A percentile compares a stretch with the other conserved stretches of the same genome.
Conservation (phyloP, 2,113 vertebrate species). For the Cacatua alba region DNA sequence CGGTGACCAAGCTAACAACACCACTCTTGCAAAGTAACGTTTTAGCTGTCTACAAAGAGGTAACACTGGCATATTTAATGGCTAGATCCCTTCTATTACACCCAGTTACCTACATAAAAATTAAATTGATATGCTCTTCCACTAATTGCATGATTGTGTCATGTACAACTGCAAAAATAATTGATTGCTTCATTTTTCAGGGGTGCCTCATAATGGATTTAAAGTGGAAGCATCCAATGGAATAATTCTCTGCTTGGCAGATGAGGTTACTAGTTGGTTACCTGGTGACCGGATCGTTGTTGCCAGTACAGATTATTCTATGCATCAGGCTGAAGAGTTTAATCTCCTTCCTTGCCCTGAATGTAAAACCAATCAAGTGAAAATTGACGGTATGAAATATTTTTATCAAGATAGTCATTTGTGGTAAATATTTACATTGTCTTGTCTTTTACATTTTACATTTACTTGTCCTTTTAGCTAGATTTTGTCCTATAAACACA, state of each 20-base stretch:
- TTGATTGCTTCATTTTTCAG: slow-evolving; percentile 18
- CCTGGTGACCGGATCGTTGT: slow-evolving; percentile 38
- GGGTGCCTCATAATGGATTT: slow-evolving; percentile 54
- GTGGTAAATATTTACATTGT: not conserved
- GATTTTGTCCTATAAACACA: not conserved
- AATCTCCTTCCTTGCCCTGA: slow-evolving; percentile 56
- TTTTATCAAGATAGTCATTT: not conserved
- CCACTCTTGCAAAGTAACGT: accelerated
- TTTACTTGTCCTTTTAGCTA: not conserved
- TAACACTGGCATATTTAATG: not conserved
- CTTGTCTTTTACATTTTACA: not conserved
- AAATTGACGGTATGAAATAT: slow-evolving; percentile 65
- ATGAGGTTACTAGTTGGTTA: slow-evolving; percentile 63
- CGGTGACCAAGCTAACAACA: not conserved
- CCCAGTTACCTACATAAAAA: not conserved
- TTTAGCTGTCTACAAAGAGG: not conserved
- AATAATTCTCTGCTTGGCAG: slow-evolving; percentile 51
- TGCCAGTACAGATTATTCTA: slow-evolving; percentile 64
- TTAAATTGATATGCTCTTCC: not conserved
- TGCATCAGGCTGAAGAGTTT: slow-evolving; percentile 67
- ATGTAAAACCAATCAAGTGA: slow-evolving; percentile 60
- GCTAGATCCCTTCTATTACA: not conserved
- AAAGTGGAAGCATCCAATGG: slow-evolving; percentile 52
- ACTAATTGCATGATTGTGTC: not conserved
- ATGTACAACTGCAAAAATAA: not conserved